Evolutionary conservation across 2,113 vertebrate species (phyloP).

Genomic region (Sapayoa aenigma): DNA sequence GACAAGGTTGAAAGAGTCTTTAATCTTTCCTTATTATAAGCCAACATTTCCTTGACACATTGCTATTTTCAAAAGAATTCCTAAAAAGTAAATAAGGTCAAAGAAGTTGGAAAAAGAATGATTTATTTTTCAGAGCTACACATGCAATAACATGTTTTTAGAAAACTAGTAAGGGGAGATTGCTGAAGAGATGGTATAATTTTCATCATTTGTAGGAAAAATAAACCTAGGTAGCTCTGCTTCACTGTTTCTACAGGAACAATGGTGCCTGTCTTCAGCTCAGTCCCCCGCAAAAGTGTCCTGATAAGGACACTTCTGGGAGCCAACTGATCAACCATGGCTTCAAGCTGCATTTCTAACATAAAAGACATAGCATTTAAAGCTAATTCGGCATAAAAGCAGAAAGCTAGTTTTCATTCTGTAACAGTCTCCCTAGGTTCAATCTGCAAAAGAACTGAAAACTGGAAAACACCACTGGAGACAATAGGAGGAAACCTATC

Average conservation of each 20-base stretch:
- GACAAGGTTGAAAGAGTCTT: conserved; percentile 3
- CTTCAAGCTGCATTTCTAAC: background rate
- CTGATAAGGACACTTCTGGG: background rate
- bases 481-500: background rate
- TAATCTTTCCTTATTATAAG: background rate
- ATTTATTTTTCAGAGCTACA: background rate
- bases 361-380: background rate
- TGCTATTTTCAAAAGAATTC: background rate
- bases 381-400: background rate
- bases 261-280: background rate
- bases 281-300: background rate
- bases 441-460: background rate
- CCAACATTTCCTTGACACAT: conserved; percentile 8
- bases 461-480: background rate
- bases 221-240: background rate
- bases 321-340: background rate
- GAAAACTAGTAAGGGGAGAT: background rate
- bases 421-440: background rate
- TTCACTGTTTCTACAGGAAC: background rate
- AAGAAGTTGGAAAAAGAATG: background rate
- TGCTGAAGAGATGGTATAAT: background rate
- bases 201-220: background rate
- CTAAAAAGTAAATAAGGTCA: background rate
- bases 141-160: background rate
- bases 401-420: background rate